Evolutionary conservation across 2,797 vertebrate species (phyloP).

Genomic region (Prunella strophiata): DNA sequence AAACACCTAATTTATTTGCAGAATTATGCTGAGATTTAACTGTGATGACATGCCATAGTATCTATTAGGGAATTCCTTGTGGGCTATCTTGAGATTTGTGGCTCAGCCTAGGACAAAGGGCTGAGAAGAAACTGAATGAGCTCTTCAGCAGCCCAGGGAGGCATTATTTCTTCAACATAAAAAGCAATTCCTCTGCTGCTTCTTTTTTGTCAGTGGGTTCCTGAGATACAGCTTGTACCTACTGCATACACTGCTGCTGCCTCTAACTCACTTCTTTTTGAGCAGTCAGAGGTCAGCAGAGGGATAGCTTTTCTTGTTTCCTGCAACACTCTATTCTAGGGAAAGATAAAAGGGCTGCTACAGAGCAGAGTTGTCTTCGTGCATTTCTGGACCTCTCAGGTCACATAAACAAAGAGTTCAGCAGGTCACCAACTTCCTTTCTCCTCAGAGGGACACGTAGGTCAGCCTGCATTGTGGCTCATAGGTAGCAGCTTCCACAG

Average conservation of each 20-base stretch:
- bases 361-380: rapidly evolving
- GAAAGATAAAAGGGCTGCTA: background rate
- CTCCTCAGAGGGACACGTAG: rapidly evolving
- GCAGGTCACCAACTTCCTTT: background rate
- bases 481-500: background rate
- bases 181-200: background rate
- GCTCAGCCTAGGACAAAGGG: background rate
- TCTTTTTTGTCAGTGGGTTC: background rate
- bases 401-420: background rate
- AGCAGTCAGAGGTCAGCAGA: background rate
- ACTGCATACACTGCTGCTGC: rapidly evolving
- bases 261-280: background rate
- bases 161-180: background rate
- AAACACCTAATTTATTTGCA: background rate
- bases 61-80: background rate
- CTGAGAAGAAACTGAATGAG: background rate
- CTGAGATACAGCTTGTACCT: background rate
- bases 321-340: background rate
- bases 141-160: background rate
- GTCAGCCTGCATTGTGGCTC: background rate
- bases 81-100: background rate
- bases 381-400: background rate
- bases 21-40: background rate
- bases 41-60: rapidly evolving
- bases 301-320: background rate